Base-by-base conservation (phyloP, 2,888 invertebrate genomes). In the Stenoptilia bipunctidactyla region DNA sequence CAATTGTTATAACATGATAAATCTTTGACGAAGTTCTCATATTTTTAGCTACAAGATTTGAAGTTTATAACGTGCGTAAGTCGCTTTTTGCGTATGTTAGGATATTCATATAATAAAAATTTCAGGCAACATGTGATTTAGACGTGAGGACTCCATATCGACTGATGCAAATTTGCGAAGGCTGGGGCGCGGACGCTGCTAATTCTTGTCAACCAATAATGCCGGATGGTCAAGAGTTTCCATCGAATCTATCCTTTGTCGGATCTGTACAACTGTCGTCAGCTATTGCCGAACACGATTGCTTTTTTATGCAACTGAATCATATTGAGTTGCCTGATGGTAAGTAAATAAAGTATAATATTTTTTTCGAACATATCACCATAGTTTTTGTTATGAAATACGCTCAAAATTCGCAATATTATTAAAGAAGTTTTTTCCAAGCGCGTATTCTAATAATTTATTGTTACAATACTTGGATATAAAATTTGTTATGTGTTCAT, bases 91-190 rank as follows among this genome's bases (percentile, higher is more conserved):
- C n/a, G n/a, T n/a, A n/a, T n/a, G n/a, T n/a, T n/a, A n/a, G n/a
- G n/a, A n/a, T n/a, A n/a, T n/a, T n/a, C n/a, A n/a, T n/a, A n/a
- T n/a, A n/a, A n/a, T n/a, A n/a, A n/a, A n/a, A n/a, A 20, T 30
- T 55, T 13, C 48, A 84, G 83, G 66, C 69, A 1, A 53, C 52
- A 0, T 84, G 83, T 39, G 61, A 67, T 8, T 54, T 79, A 0
- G 61, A 75, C 13, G 53, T 58, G 6, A 47, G 47, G 0, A 48
- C 62, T 0, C 74, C 83, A 0, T 73, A 71, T 71, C 60, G 66
- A 0, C 52, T 82, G 2, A 74, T 77, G 74, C 75, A 80, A 40
- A 69, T 83, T 30, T 84, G 84, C 46, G 72, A 75, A 10, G 70
- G 73, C 15, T 79, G 79, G 80, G 48, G 62, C 0, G 80, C 82